phyloP scores from a whole-genome alignment of 2,113 vertebrate genomes.

The Prochilodus magdalenae region DNA sequence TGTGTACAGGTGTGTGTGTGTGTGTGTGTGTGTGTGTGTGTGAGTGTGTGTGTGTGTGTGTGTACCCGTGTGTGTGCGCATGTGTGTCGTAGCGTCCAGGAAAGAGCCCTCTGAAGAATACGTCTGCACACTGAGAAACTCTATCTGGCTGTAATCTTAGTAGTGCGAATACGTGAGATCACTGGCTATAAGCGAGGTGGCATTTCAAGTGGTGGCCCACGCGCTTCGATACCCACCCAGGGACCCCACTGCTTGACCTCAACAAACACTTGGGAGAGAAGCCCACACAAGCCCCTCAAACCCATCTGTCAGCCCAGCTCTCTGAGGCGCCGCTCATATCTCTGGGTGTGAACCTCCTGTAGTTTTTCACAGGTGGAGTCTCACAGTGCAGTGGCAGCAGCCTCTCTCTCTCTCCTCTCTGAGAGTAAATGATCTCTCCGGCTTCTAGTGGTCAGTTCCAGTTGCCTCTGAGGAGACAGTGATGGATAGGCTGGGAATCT shows the following conservation, averaged over 20 bases:
- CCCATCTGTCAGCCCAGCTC: not conserved
- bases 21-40: too few relatives aligned
- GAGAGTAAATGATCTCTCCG: not conserved
- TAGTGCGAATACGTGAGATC: constrained; percentile 1
- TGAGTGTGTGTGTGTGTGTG: not conserved
- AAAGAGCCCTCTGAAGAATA: not conserved
- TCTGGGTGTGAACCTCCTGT: not conserved
- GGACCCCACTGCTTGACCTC: not conserved
- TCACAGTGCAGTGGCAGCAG: not conserved
- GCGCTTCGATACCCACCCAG: constrained; percentile 20
- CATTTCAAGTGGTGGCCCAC: constrained; percentile 30
- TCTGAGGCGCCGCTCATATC: not conserved
- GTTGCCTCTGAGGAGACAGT: not conserved
- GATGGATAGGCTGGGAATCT: too few relatives aligned
- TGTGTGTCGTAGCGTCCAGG: not conserved
- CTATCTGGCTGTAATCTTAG: constrained; percentile 11
- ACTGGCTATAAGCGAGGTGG: constrained; percentile 21
- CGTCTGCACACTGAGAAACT: constrained; percentile 7
- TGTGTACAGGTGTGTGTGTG: too few relatives aligned
- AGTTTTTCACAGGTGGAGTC: not conserved
- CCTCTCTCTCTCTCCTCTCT: not conserved
- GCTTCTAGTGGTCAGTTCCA: not conserved
- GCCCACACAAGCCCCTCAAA: not conserved
- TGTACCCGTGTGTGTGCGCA: constrained; percentile 3
- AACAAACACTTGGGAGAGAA: not conserved